Percentiles rank a stretch among this genome's conserved stretches.
These are phyloP conservation scores for Scaptodrosophila lebanonensis DNA, from an alignment of 1,140 invertebrate genomes.

Conservation along the genomic window DNA sequence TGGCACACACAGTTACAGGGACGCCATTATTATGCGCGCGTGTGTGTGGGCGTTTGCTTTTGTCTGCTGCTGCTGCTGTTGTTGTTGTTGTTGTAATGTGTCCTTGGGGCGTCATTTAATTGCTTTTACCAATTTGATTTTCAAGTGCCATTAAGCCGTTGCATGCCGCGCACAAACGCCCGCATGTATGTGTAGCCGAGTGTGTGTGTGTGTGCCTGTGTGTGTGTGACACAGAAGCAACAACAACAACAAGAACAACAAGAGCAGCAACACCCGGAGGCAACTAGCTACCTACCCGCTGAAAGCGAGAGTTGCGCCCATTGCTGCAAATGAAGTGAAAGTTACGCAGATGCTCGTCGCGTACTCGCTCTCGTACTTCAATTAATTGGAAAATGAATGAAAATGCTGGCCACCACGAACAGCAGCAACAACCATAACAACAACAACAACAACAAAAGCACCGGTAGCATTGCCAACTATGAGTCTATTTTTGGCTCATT, in stretches of 20 bases:
- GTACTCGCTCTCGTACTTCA: slow-evolving; percentile 47
- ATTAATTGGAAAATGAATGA: slow-evolving; percentile 76
- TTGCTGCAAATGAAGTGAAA: slow-evolving; percentile 48
- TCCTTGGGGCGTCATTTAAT: slow-evolving; percentile 77
- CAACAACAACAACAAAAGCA: slow-evolving; percentile 2
- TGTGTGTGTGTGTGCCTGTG: slow-evolving; percentile 24
- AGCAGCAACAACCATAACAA: background rate
- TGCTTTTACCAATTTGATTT: slow-evolving; percentile 77
- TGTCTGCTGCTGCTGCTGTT: slow-evolving; percentile 32
- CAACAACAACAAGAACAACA: no score
- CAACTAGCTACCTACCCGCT: background rate
- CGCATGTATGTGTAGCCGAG: slow-evolving; percentile 55
- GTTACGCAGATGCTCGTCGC: slow-evolving; percentile 34
- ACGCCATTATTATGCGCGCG: slow-evolving; percentile 7
- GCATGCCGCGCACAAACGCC: slow-evolving; percentile 3
- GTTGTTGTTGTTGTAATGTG: slow-evolving; percentile 67
- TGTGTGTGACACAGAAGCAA: background rate
- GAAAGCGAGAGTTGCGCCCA: background rate
- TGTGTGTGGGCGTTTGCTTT: slow-evolving; percentile 23
- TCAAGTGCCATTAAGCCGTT: slow-evolving; percentile 75
- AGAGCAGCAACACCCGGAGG: no score
- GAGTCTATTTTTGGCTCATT: slow-evolving; percentile 72
- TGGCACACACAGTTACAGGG: background rate
- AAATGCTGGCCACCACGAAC: slow-evolving; percentile 2
- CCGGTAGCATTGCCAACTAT: slow-evolving; percentile 1